phyloP scores from a whole-genome alignment of 2,113 vertebrate genomes.

The Phocoena phocoena region DNA sequence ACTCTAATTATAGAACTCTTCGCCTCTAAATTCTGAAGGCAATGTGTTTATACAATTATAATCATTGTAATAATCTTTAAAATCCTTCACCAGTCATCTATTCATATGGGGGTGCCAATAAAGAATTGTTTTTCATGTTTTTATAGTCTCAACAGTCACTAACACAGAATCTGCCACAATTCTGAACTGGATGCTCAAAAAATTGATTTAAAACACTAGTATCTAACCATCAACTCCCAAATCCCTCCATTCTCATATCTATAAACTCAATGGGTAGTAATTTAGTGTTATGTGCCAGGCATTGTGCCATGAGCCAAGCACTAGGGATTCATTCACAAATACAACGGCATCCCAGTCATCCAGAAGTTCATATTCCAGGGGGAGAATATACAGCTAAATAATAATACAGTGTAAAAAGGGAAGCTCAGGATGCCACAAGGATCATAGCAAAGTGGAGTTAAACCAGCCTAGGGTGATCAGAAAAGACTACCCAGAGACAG shows the following conservation, averaged over 20 bases:
- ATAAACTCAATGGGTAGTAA: not conserved
- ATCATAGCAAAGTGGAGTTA: not conserved
- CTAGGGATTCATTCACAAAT: not conserved
- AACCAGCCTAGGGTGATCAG: rapidly evolving
- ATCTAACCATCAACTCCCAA: not conserved
- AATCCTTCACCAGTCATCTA: not conserved
- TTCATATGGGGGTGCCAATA: not conserved
- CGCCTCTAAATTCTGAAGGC: not conserved
- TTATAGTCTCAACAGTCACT: not conserved
- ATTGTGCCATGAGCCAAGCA: not conserved
- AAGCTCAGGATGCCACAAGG: not conserved
- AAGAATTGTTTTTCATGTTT: not conserved
- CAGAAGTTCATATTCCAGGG: not conserved
- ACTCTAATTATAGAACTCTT: not conserved
- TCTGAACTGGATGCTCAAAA: not conserved
- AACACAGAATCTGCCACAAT: not conserved
- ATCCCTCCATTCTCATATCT: not conserved
- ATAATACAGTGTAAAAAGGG: not conserved
- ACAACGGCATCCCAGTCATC: not conserved
- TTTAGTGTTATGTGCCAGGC: not conserved
- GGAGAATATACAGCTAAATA: not conserved
- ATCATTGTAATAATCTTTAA: not conserved
- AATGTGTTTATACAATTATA: not conserved
- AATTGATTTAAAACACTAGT: not conserved
- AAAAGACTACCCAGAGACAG: not conserved